Evolutionary conservation across 2,797 vertebrate genomes (phyloP).

Genomic region (Aulostomus chinensis): DNA sequence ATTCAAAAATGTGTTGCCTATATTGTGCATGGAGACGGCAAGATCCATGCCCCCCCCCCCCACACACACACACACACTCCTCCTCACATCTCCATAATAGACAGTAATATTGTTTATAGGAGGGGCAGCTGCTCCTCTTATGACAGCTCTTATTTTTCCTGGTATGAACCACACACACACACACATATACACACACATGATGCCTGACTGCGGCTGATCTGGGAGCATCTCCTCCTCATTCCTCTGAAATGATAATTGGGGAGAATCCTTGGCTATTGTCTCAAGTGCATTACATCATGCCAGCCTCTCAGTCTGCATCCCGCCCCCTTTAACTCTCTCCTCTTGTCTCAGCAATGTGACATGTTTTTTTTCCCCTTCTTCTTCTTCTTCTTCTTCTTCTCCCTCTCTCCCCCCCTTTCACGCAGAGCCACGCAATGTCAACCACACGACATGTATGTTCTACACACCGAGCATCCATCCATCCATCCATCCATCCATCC

Average conservation of each 20-base stretch:
- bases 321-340: constrained; percentile 84
- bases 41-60: constrained; percentile 15
- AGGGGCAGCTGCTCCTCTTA: constrained; percentile 60
- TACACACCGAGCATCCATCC: constrained; percentile 21
- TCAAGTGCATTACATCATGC: constrained; percentile 93
- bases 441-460: no score
- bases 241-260: constrained; percentile 77
- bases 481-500: constrained; percentile 11
- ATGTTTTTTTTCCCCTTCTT: no score
- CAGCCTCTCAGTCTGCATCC: constrained; percentile 84
- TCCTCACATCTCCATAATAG: constrained; percentile 46
- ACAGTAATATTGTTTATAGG: constrained; percentile 60
- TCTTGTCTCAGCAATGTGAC: constrained; percentile 52
- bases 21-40: neutral
- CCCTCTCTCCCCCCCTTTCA: no score
- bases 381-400: no score
- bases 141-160: constrained; percentile 55
- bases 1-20: no score
- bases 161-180: neutral
- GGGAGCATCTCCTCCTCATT: constrained; percentile 38
- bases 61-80: neutral
- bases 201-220: constrained; percentile 44
- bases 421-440: no score
- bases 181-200: neutral
- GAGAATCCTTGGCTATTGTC: constrained; percentile 95